Conservation (phyloP, 2,113 vertebrate genomes). For the Rhinolophus sinicus region DNA sequence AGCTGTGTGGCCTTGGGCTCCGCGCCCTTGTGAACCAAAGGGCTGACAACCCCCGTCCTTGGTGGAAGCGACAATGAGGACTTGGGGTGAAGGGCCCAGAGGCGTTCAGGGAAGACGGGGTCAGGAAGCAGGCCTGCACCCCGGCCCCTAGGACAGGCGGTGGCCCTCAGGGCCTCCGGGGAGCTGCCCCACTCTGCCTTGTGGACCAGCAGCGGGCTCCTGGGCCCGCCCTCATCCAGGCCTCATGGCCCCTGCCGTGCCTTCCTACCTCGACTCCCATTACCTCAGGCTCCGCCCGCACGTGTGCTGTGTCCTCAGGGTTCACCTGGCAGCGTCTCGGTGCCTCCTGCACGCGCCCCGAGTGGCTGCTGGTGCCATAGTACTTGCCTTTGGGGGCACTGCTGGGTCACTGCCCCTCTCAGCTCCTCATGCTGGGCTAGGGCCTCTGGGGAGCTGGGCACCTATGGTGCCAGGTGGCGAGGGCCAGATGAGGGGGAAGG, state of each 20-base stretch:
- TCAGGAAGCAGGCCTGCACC: neutral
- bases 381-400: rapidly evolving
- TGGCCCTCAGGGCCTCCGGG: neutral
- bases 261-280: neutral
- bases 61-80: neutral
- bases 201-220: neutral
- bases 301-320: neutral
- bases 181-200: neutral
- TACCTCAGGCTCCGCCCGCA: neutral
- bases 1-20: neutral
- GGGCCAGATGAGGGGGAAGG: too few relatives aligned
- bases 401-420: neutral
- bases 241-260: neutral
- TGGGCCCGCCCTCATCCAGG: neutral
- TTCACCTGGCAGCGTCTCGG: too few relatives aligned
- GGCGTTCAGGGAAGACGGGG: neutral
- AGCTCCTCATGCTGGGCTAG: neutral
- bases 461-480: neutral
- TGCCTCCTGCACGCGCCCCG: rapidly evolving
- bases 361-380: too few relatives aligned
- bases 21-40: neutral
- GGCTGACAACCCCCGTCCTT: too few relatives aligned
- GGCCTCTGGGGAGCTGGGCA: too few relatives aligned
- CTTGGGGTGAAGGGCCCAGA: neutral
- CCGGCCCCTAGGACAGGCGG: neutral